Base-by-base conservation (phyloP, 37 sponge, comb jelly and placozoan species). In the Agelas oroides region DNA sequence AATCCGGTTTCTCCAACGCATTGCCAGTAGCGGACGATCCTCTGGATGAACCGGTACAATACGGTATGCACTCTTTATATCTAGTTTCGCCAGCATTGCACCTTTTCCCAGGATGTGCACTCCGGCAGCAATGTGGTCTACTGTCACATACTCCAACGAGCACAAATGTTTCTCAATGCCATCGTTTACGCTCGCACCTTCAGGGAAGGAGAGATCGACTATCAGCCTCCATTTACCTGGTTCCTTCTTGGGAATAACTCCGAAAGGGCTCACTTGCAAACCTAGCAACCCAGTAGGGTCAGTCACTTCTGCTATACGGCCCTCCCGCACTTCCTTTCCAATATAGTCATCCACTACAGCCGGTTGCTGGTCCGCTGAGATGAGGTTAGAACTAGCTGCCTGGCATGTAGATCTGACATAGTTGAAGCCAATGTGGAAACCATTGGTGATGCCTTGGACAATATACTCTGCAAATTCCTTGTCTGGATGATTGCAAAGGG, bases 81-180 rank as follows among this genome's bases (percentile, higher is more conserved):
- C 63, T 5, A 61, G 12, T 13, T 61, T 61, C 13, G 63, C 63
- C 63, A 61, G 5, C 63, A 61, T n/a, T n/a, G 63, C 13, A 5
- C 63, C 63, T 61, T 5, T n/a, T 5, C 63, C 63, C n/a, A 61
- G 63, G 11, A 6, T 13, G 5, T 5, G 2, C 52, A 52, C 53
- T 41, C 38, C 46, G 21, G 35, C 74, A 25, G 55, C 74, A 23
- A 41, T 40, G 28, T 73, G 74, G 39, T 73, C 74, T 11, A 73
- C 74, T 18, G 74, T 73, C 24, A 40, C 13, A 40, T 41, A 73
- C 25, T 39, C 2, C 52, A 73, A 25, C 15, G 74, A 73, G 74
- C 74, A 73, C 52, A 73, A n/a, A 18, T 14, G 21, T 2, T 36
- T 40, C 28, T 73, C 74, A 73, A 73, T 73, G 40, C 74, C 74